Conservation (phyloP, 2,797 vertebrate species). For the Varecia variegata region DNA sequence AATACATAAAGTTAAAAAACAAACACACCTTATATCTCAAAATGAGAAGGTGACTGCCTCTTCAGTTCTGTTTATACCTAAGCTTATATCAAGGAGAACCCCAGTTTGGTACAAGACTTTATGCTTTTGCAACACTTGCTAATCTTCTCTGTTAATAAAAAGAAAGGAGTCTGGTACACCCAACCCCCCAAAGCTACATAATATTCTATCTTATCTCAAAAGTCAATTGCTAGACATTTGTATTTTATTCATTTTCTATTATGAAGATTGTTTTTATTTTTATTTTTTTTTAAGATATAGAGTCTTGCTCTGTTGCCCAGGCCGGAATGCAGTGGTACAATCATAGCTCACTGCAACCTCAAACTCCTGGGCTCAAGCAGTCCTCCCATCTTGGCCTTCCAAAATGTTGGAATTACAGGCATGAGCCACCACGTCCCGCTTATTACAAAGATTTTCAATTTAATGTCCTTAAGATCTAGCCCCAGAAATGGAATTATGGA, state of each 20-base stretch:
- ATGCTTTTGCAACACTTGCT: not conserved
- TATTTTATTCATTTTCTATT: not conserved
- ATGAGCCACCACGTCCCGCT: not conserved
- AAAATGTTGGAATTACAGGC: not conserved
- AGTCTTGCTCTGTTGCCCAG: not conserved
- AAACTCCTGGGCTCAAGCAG: not conserved
- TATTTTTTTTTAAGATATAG: not conserved
- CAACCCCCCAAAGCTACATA: not conserved
- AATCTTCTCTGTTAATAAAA: not conserved
- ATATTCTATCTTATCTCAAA: not conserved
- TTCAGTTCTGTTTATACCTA: not conserved
- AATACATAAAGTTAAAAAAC: not conserved
- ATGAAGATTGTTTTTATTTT: not conserved
- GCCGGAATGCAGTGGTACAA: not conserved
- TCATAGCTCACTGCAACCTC: not conserved
- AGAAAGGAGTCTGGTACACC: not conserved
- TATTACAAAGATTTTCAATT: not conserved
- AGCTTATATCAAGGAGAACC: not conserved
- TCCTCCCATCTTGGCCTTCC: not conserved
- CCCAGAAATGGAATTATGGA: not conserved
- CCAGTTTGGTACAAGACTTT: not conserved
- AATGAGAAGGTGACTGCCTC: not conserved
- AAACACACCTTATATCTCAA: too few species aligned
- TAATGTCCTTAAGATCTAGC: not conserved
- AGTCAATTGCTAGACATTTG: not conserved